Conservation (phyloP, 2,888 invertebrate species). For the Eledone cirrhosa region DNA sequence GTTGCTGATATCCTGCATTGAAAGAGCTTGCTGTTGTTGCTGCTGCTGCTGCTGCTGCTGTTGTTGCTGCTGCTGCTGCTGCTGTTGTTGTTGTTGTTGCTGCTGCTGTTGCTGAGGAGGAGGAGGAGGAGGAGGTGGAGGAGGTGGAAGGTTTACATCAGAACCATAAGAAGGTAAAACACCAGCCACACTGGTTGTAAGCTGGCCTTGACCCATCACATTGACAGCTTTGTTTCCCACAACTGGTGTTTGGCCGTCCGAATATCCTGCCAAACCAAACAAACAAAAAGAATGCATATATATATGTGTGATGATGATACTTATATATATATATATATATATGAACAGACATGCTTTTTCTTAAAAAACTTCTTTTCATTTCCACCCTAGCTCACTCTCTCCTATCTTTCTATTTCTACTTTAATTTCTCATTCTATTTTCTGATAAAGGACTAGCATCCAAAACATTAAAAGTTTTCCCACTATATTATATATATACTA, state of each 20-base stretch:
- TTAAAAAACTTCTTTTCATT: background rate
- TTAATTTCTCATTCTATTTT: too few relatives aligned
- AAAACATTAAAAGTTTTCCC: too few relatives aligned
- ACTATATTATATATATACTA: too few relatives aligned
- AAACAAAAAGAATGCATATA: too few relatives aligned
- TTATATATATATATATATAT: slow-evolving; percentile 3
- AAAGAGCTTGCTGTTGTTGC: slow-evolving; percentile 34
- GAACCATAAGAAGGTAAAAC: slow-evolving; percentile 12
- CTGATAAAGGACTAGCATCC: too few relatives aligned
- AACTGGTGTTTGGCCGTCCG: slow-evolving; percentile 4
- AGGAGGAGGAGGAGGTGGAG: slow-evolving; percentile 24
- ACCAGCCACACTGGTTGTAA: slow-evolving; percentile 29
- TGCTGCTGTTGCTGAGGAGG: too few relatives aligned
- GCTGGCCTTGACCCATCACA: slow-evolving; percentile 30
- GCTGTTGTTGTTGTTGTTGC: slow-evolving; percentile 20
- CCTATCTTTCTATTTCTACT: too few relatives aligned
- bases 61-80: slow-evolving; percentile 20
- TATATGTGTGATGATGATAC: too few relatives aligned
- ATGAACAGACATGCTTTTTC: background rate
- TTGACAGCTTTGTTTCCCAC: background rate
- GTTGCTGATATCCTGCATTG: slow-evolving; percentile 31
- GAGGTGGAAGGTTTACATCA: slow-evolving; percentile 32
- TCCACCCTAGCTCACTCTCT: too few relatives aligned
- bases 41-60: slow-evolving; percentile 34
- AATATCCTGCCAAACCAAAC: background rate